A percentile compares a stretch with the other conserved stretches of the same genome.
Conservation (phyloP, 37 sponge, comb jelly and placozoan species). For the Geodia barretti region DNA sequence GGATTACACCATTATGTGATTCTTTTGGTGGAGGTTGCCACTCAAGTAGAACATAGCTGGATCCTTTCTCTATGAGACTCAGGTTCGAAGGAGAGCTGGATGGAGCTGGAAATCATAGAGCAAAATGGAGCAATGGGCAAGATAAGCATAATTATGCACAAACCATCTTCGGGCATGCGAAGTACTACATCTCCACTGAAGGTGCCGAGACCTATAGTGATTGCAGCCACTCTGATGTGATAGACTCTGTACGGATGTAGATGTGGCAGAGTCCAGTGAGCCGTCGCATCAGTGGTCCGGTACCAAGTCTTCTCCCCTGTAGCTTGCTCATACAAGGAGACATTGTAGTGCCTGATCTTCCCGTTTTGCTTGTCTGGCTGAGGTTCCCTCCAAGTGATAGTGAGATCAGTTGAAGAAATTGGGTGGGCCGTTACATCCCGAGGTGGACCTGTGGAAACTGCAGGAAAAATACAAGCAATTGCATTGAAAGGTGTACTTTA, state of each 20-base stretch:
- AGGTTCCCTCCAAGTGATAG: not conserved
- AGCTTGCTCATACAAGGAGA: not conserved
- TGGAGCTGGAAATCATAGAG: too few relatives aligned
- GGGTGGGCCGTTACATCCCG: too few relatives aligned
- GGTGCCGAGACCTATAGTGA: not conserved
- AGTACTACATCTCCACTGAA: not conserved
- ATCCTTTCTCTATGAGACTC: not conserved
- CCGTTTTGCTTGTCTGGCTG: not conserved
- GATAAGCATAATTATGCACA: not conserved
- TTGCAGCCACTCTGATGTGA: not conserved
- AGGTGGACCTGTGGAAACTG: too few relatives aligned
- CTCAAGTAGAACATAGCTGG: not conserved
- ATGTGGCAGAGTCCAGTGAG: not conserved
- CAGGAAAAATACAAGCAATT: too few relatives aligned
- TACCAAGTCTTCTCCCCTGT: too few relatives aligned
- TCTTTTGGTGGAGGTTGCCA: not conserved
- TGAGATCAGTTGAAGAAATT: too few relatives aligned
- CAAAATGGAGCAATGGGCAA: too few relatives aligned
- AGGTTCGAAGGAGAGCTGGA: not conserved
- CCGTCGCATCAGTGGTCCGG: not conserved
- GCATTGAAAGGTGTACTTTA: too few relatives aligned
- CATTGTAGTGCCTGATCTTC: not conserved
- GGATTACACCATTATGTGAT: not conserved
- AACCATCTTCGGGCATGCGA: not conserved
- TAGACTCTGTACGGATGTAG: not conserved